Evolutionary conservation across 2,797 vertebrate species (phyloP).

Genomic region (Trematomus bernacchii): DNA sequence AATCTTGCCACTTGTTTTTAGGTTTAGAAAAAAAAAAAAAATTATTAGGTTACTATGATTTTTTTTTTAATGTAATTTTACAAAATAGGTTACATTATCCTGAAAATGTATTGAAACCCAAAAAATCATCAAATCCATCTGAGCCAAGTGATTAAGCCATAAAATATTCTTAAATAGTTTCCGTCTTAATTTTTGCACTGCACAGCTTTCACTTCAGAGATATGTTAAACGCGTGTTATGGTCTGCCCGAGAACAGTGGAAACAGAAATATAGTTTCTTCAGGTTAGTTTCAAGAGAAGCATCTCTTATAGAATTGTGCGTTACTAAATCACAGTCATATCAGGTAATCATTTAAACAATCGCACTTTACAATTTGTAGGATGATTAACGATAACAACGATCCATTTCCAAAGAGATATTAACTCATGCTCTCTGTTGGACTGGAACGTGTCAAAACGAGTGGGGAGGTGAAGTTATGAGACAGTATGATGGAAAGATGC

Average conservation of each 20-base stretch:
- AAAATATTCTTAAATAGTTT: slow-evolving; percentile 30
- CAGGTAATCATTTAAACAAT: slow-evolving; percentile 26
- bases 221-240: not conserved
- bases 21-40: too few species aligned
- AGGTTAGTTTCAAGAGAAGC: slow-evolving; percentile 1
- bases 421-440: slow-evolving; percentile 36
- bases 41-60: too few species aligned
- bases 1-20: too few species aligned
- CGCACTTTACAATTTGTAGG: slow-evolving; percentile 15
- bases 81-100: slow-evolving; percentile 5
- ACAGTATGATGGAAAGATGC: slow-evolving; percentile 42
- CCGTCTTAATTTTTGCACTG: not conserved
- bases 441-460: slow-evolving; percentile 46
- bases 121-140: slow-evolving; percentile 20
- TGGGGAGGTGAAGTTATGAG: slow-evolving; percentile 51
- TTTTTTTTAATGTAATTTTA: too few species aligned
- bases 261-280: slow-evolving; percentile 10
- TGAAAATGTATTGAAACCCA: slow-evolving; percentile 40
- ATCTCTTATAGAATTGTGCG: not conserved
- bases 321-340: slow-evolving; percentile 17
- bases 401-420: slow-evolving; percentile 36
- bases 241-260: slow-evolving; percentile 1
- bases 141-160: slow-evolving; percentile 18
- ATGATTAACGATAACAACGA: slow-evolving; percentile 31
- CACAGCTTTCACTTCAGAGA: not conserved